Conservation (phyloP, 2,888 invertebrate genomes). For the Neoscelio sp. region DNA sequence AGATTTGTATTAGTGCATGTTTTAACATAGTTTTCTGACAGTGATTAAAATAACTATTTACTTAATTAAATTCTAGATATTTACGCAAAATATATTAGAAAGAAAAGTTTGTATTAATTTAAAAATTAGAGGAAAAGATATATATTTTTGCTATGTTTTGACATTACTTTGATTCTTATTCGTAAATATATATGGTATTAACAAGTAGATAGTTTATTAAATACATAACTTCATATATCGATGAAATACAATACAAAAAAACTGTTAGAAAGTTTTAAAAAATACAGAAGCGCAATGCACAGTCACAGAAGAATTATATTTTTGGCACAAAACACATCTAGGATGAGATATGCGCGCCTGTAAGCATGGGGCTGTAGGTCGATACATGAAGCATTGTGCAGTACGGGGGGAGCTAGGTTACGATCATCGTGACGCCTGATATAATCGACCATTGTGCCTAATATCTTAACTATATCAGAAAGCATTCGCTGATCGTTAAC, state of each 20-base stretch:
- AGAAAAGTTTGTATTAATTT: too few relatives aligned
- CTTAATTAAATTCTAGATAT: too few relatives aligned
- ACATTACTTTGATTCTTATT: too few relatives aligned
- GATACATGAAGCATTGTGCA: constrained; percentile 73
- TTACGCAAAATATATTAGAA: too few relatives aligned
- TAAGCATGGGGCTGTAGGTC: constrained; percentile 80
- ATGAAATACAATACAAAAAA: not conserved
- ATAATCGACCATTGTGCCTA: constrained; percentile 67
- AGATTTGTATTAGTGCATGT: constrained; percentile 7
- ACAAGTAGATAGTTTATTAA: too few relatives aligned
- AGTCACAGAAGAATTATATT: constrained; percentile 11
- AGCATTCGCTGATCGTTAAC: constrained; percentile 57
- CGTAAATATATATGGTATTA: too few relatives aligned
- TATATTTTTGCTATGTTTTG: too few relatives aligned
- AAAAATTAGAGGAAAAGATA: too few relatives aligned
- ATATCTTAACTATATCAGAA: constrained; percentile 64
- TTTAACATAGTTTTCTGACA: too few relatives aligned
- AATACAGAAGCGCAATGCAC: constrained; percentile 26
- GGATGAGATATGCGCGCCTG: constrained; percentile 73
- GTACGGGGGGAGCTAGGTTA: constrained; percentile 73
- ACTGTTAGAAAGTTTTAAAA: not conserved
- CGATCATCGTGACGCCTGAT: constrained; percentile 72
- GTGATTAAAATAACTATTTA: too few relatives aligned
- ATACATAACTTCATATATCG: too few relatives aligned
- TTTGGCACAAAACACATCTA: constrained; percentile 64